These are phyloP conservation scores for Herpailurus yagouaroundi DNA, from an alignment of 2,113 vertebrate species.

Conservation along the genomic window DNA sequence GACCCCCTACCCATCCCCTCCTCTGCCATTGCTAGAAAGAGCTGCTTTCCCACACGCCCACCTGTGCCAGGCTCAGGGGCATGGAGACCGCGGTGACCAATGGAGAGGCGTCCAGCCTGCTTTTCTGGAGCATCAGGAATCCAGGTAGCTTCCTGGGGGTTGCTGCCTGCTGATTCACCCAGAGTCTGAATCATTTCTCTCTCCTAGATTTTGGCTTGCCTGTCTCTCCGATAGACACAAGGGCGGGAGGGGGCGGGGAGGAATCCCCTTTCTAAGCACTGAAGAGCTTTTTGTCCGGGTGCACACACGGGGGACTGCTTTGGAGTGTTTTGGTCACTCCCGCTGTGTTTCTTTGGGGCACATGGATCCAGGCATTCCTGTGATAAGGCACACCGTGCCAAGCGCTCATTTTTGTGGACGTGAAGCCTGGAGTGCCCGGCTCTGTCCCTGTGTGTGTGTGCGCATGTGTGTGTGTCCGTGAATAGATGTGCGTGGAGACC, in stretches of 20 bases:
- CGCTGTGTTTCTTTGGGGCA: background rate
- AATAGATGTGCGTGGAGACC: accelerated
- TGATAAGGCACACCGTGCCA: accelerated
- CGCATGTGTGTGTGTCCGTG: too few species aligned
- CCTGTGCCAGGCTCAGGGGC: background rate
- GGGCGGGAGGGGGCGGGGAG: too few species aligned
- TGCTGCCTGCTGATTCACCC: background rate
- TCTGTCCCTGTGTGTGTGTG: background rate
- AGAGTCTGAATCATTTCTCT: background rate
- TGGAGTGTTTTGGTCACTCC: accelerated
- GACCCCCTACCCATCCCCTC: background rate
- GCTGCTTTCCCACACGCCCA: background rate
- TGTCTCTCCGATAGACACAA: background rate
- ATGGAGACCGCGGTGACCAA: background rate
- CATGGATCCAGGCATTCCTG: accelerated
- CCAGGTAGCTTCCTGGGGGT: background rate
- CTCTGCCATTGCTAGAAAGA: background rate
- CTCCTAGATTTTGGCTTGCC: background rate
- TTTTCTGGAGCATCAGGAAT: constrained; percentile 16
- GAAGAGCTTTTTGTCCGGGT: background rate
- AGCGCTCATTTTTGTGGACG: background rate
- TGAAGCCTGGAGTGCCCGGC: background rate
- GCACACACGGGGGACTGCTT: accelerated
- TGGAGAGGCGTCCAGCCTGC: background rate
- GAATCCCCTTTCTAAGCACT: accelerated